Evolutionary conservation across 2,888 invertebrate genomes (phyloP).

Genomic region (Julus scandinavius): DNA sequence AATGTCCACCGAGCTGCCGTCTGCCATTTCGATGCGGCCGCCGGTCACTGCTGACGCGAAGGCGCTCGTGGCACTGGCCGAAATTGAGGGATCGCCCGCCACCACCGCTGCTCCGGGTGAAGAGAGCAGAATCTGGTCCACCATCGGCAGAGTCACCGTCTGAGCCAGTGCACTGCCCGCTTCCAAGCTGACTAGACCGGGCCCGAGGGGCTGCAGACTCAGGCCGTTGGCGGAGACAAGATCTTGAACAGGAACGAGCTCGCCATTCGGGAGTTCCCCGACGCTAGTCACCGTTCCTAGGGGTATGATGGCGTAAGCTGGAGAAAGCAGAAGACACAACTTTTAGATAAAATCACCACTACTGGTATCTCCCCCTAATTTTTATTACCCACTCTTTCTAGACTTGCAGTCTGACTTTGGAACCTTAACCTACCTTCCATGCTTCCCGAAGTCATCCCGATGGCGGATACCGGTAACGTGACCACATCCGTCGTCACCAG

Average conservation of each 20-base stretch:
- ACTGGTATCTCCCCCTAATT: too few relatives aligned
- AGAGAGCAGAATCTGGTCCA: not conserved
- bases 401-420: too few relatives aligned
- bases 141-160: not conserved
- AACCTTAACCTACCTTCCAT: not conserved
- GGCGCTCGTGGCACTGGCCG: not conserved
- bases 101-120: not conserved
- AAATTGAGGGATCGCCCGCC: not conserved
- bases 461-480: slow-evolving; percentile 26
- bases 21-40: not conserved
- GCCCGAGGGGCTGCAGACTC: not conserved
- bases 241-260: not conserved
- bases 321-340: not conserved
- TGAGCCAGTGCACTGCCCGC: not conserved
- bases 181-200: not conserved
- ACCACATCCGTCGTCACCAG: not conserved
- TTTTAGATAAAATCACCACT: not conserved
- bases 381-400: too few relatives aligned
- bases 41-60: not conserved
- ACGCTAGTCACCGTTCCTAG: not conserved
- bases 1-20: not conserved
- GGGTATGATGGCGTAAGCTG: slow-evolving; percentile 36
- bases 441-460: not conserved
- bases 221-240: not conserved
- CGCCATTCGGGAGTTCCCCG: not conserved